These are phyloP conservation scores for Aphis gossypii DNA, from an alignment of 1,140 invertebrate species.

Conservation along the genomic window DNA sequence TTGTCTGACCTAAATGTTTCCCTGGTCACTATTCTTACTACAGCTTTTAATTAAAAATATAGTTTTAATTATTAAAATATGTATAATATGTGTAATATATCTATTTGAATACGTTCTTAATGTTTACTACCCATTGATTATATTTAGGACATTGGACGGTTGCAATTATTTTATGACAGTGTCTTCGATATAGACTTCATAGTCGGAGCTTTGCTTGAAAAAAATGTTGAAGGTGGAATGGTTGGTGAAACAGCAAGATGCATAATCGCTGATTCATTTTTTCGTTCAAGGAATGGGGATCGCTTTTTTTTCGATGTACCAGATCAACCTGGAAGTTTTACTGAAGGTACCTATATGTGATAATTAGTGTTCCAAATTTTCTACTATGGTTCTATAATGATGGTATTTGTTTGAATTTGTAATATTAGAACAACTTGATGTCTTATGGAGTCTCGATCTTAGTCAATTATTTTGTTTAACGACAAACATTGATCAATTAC, in stretches of 20 bases:
- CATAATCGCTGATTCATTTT: conserved; percentile 84
- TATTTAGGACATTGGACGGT: conserved; percentile 63
- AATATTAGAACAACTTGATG: background rate
- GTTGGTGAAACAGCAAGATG: conserved; percentile 86
- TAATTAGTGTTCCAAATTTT: background rate
- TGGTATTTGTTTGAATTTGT: background rate
- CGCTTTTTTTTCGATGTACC: conserved; percentile 79
- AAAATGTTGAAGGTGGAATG: conserved; percentile 70
- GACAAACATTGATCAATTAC: background rate
- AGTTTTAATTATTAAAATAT: no score
- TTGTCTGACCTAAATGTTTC: no score
- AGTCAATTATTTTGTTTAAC: background rate
- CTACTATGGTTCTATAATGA: background rate
- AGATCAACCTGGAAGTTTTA: conserved; percentile 76
- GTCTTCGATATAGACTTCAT: conserved; percentile 83
- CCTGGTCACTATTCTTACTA: no score
- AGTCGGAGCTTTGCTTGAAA: conserved; percentile 80
- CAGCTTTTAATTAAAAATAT: no score
- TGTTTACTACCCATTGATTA: background rate
- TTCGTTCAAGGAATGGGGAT: conserved; percentile 76
- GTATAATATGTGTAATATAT: no score
- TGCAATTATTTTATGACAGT: conserved; percentile 69
- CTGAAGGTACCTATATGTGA: conserved; percentile 69
- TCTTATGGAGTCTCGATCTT: background rate
- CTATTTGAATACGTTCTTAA: background rate